Conservation (phyloP, 2,797 vertebrate genomes). For the Lepilemur septentrionalis region DNA sequence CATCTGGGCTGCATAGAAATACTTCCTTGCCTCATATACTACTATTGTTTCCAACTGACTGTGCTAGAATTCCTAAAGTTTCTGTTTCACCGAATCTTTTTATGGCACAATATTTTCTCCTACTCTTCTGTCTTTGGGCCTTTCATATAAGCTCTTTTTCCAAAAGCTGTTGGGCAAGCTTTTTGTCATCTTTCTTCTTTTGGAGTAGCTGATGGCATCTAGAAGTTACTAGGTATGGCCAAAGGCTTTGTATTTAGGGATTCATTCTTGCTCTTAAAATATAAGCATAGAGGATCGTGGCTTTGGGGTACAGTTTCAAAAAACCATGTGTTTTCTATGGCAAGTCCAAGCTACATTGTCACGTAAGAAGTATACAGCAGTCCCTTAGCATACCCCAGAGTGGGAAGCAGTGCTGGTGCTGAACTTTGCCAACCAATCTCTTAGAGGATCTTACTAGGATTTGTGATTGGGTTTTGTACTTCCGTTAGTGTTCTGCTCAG, state of each 20-base stretch:
- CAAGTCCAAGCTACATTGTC: background rate
- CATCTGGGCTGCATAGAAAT: background rate
- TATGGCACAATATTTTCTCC: background rate
- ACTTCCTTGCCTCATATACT: background rate
- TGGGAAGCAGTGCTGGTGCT: background rate
- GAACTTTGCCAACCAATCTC: background rate
- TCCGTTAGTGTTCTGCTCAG: background rate
- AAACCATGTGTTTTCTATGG: background rate
- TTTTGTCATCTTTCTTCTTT: background rate
- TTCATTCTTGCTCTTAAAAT: background rate
- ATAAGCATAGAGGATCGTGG: background rate
- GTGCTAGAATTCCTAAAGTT: background rate
- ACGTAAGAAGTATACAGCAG: background rate
- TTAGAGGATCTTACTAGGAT: background rate
- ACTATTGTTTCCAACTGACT: background rate
- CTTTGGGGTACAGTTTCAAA: background rate
- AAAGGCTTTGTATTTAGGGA: background rate
- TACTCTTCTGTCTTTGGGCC: background rate
- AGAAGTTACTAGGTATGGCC: background rate
- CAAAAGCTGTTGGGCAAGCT: background rate
- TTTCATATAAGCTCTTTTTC: background rate
- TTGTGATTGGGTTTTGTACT: background rate
- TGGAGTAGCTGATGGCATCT: background rate
- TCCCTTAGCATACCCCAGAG: background rate
- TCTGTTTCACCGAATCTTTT: conserved; percentile 1